Conservation (phyloP, 2,797 vertebrate species). For the Hybognathus amarus region DNA sequence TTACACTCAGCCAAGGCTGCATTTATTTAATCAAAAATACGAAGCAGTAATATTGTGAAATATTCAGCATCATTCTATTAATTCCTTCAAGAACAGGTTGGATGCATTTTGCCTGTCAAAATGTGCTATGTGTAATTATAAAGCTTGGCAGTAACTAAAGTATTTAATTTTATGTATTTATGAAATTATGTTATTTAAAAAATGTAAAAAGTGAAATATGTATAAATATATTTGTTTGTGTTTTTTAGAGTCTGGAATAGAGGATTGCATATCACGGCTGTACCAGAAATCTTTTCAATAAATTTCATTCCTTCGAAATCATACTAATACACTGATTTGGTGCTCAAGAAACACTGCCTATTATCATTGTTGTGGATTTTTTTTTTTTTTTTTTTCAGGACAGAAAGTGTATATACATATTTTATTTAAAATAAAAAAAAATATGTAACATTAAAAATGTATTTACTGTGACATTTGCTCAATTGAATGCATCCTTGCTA, state of each 20-base stretch:
- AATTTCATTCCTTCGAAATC: neutral
- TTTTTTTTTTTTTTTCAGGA: neutral
- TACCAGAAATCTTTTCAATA: too few relatives aligned
- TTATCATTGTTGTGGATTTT: neutral
- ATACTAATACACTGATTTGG: neutral
- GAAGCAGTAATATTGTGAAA: neutral
- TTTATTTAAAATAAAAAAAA: neutral
- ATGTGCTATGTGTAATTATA: too few relatives aligned
- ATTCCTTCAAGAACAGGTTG: too few relatives aligned
- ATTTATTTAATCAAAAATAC: neutral
- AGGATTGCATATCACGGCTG: too few relatives aligned
- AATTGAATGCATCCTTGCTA: neutral
- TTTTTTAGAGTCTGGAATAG: too few relatives aligned
- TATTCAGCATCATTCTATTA: neutral
- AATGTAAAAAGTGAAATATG: too few relatives aligned
- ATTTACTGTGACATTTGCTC: neutral
- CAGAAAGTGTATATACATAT: neutral
- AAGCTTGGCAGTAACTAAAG: too few relatives aligned
- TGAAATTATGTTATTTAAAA: too few relatives aligned
- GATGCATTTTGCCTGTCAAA: too few relatives aligned
- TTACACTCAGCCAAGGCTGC: neutral
- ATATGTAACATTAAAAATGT: neutral
- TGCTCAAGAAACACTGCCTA: neutral
- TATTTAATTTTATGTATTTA: too few relatives aligned
- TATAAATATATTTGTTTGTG: too few relatives aligned